These are phyloP conservation scores for Eunapius fragilis DNA, from an alignment of 37 sponge, comb jelly and placozoan species.

Conservation along the genomic window DNA sequence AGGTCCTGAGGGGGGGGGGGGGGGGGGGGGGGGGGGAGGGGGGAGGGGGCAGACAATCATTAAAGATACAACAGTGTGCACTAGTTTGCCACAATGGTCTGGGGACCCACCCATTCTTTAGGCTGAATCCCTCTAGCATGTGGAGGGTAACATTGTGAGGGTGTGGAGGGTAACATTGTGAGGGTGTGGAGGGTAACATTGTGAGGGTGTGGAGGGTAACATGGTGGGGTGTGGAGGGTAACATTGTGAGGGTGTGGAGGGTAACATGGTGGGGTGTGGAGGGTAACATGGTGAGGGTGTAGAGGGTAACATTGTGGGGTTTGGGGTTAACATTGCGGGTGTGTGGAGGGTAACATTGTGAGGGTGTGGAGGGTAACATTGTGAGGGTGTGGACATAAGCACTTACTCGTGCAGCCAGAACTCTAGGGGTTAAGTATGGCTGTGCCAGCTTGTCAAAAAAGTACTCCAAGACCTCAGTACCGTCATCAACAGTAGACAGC, in stretches of 20 bases:
- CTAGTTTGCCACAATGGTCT: not conserved
- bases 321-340: no score
- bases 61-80: not conserved
- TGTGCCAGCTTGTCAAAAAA: slow-evolving; percentile 72
- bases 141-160: not conserved
- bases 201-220: not conserved
- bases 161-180: slow-evolving; percentile 31
- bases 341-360: not conserved
- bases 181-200: not conserved
- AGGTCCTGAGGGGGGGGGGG: slow-evolving; percentile 7
- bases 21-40: not conserved
- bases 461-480: slow-evolving; percentile 60
- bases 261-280: no score
- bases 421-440: slow-evolving; percentile 35
- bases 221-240: not conserved
- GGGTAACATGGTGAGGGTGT: no score
- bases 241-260: not conserved
- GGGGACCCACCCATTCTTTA: slow-evolving; percentile 24
- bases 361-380: not conserved
- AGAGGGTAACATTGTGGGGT: no score
- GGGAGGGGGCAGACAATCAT: not conserved
- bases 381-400: not conserved
- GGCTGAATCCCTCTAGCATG: slow-evolving; percentile 12
- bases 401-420: slow-evolving; percentile 63
- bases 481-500: slow-evolving; percentile 13